Evolutionary conservation across 2,113 vertebrate species (phyloP).

Genomic region (Mus pahari): DNA sequence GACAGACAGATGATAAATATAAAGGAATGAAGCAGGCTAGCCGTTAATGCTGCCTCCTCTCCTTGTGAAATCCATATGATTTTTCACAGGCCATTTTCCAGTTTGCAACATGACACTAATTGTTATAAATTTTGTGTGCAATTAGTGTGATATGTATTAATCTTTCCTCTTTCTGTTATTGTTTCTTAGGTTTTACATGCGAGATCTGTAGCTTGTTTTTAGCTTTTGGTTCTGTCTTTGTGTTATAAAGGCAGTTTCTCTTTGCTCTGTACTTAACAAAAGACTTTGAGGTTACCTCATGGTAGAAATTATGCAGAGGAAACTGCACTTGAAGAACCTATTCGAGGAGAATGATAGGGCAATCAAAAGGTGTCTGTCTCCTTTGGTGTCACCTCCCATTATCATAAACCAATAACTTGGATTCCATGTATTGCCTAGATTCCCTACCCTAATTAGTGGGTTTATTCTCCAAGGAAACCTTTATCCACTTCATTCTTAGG

Average conservation of each 20-base stretch:
- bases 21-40: too few species aligned
- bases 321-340: constrained; percentile 63
- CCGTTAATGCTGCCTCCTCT: neutral
- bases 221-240: neutral
- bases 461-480: constrained; percentile 80
- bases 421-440: constrained; percentile 76
- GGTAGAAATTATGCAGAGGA: constrained; percentile 61
- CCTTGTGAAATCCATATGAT: neutral
- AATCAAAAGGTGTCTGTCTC: constrained; percentile 62
- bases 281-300: constrained; percentile 15
- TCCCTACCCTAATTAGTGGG: constrained; percentile 78
- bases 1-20: neutral
- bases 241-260: constrained; percentile 39
- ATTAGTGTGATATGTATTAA: neutral
- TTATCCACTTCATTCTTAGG: constrained; percentile 76
- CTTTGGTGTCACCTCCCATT: constrained; percentile 68
- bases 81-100: neutral
- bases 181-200: neutral
- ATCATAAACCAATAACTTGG: constrained; percentile 72
- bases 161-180: neutral
- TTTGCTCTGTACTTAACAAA: constrained; percentile 39
- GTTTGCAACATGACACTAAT: neutral
- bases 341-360: constrained; percentile 73
- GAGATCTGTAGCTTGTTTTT: neutral
- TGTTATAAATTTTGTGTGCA: neutral